Evolutionary conservation across 2,113 vertebrate genomes (phyloP).

Genomic region (Gopherus flavomarginatus): DNA sequence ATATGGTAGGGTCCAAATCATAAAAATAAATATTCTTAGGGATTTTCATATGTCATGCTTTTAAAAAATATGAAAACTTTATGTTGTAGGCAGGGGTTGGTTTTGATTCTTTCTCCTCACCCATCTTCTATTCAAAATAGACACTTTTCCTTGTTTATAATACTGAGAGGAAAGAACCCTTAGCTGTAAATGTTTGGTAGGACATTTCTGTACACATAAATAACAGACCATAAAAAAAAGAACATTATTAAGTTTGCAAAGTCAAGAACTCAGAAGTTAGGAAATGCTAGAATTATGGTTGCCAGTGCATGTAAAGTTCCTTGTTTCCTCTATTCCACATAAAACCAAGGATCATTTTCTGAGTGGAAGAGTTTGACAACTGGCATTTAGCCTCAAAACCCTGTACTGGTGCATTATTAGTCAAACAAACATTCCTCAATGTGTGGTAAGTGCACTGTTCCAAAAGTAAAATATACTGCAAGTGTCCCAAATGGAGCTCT

Average conservation of each 20-base stretch:
- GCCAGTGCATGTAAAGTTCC: background rate
- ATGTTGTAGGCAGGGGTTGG: background rate
- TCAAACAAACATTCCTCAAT: background rate
- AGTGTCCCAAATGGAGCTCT: background rate
- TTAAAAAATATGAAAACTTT: background rate
- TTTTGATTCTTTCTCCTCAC: background rate
- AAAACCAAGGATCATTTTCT: background rate
- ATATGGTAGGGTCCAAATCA: background rate
- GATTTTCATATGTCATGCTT: background rate
- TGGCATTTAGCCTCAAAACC: background rate
- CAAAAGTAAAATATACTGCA: background rate
- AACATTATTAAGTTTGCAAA: background rate
- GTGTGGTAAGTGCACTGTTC: background rate
- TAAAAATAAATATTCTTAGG: background rate
- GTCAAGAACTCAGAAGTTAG: background rate
- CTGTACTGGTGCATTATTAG: background rate
- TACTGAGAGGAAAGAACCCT: background rate
- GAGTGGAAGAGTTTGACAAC: background rate
- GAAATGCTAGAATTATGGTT: background rate
- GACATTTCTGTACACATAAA: background rate
- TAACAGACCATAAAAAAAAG: background rate
- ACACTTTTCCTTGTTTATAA: background rate
- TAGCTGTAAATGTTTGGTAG: background rate
- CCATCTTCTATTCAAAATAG: background rate
- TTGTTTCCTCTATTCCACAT: background rate